Base-by-base conservation (phyloP, 2,113 vertebrate genomes). In the Struthidea cinerea region DNA sequence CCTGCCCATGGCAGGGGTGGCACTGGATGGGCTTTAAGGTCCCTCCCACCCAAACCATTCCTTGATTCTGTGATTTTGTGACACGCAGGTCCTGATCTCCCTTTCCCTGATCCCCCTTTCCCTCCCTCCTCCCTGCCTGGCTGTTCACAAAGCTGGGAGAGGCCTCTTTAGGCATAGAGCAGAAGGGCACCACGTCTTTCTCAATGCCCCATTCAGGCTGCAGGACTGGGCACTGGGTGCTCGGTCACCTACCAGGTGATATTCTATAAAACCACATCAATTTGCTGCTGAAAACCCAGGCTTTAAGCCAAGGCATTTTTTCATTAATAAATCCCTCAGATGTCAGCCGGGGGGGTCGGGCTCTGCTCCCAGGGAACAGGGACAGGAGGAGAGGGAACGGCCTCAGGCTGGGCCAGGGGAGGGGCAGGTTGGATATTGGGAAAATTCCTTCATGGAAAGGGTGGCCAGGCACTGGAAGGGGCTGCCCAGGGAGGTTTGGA, bases 341-440 rank as follows among this genome's bases (percentile, higher is more conserved):
- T 59, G 23, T 24, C 56, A 59, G 56, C n/a, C 2, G 4, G 22
- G 10, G 53, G 56, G n/a, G 14, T 59, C 23, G 6, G n/a, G 56
- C 56, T 59, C 56, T 59, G 56, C 56, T 35, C 9, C 6, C 22
- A 35, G 56, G 56, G 56, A 35, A 26, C 56, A 59, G 56, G n/a
- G n/a, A 59, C 56, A 59, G 56, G n/a, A 59, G 22, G 56, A 26
- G 56, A 35, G 56, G 56, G 4, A 59, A 35, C 3, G 3, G n/a
- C 56, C 10, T 59, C n/a, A 35, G 15, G 22, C 56, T 35, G 56
- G 1, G 56, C 22, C 23, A 35, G 56, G n/a, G 56, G n/a, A 59
- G n/a, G 56, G 0, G 0, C n/a, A 35, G 22, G n/a, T 2, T 16
- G n/a, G 56, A 24, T n/a, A 35, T 7, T n/a, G 35, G 22, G 1